Evolutionary conservation across 2,797 vertebrate genomes (phyloP).

Genomic region (Anguilla anguilla): DNA sequence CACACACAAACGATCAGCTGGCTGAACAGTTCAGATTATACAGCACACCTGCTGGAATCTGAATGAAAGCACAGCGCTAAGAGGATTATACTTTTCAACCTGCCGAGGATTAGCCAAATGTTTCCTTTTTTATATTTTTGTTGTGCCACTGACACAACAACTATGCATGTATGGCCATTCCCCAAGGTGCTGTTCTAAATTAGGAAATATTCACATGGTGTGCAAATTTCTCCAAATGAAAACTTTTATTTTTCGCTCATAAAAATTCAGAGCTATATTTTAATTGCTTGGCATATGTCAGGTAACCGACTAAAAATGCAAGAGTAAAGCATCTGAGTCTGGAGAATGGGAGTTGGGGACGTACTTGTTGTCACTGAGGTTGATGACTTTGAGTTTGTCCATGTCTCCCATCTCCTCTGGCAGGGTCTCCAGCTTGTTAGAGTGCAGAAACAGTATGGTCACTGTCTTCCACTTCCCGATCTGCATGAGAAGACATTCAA

Average conservation of each 20-base stretch:
- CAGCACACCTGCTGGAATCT: too few relatives aligned
- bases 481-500: constrained; percentile 57
- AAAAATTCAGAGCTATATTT: neutral
- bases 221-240: neutral
- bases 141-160: neutral
- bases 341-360: constrained; percentile 38
- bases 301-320: neutral
- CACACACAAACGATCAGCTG: neutral
- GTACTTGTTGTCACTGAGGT: constrained; percentile 94
- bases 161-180: neutral
- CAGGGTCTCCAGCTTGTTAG: constrained; percentile 91
- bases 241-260: neutral
- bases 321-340: neutral
- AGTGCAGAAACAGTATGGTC: constrained; percentile 94
- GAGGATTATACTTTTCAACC: neutral
- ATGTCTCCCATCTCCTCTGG: constrained; percentile 98
- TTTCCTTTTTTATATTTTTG: neutral
- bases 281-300: neutral
- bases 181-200: neutral
- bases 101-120: neutral
- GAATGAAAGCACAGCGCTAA: neutral
- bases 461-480: constrained; percentile 91
- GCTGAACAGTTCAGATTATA: neutral
- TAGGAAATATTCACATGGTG: neutral
- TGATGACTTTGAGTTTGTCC: constrained; percentile 95